A percentile compares a stretch with the other conserved stretches of the same genome.
These are phyloP conservation scores for Pelvicachromis taeniatus DNA, from an alignment of 2,113 vertebrate species.

Conservation along the genomic window DNA sequence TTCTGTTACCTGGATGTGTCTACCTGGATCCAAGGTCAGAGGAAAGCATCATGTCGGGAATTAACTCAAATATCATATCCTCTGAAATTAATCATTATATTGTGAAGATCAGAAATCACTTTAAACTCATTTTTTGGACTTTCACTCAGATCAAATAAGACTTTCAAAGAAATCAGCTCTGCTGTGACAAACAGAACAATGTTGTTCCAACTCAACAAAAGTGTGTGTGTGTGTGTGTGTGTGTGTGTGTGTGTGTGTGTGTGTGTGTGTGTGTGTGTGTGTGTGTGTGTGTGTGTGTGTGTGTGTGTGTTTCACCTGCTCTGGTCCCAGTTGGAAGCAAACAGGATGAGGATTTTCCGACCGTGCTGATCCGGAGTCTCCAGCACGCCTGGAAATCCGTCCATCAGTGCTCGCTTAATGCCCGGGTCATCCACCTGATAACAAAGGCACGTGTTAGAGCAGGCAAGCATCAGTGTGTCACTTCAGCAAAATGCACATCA, in stretches of 20 bases:
- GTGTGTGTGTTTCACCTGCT: constrained; percentile 78
- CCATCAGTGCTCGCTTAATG: constrained; percentile 94
- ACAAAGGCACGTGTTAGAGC: background rate
- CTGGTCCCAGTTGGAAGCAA: constrained; percentile 99
- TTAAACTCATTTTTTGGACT: background rate
- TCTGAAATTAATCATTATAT: background rate
- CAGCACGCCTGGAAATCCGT: constrained; percentile 95
- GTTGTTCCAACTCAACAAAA: background rate
- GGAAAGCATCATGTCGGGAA: background rate
- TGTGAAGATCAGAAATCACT: fast-evolving
- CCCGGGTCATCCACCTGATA: constrained; percentile 80
- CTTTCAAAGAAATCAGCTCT: background rate
- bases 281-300: background rate
- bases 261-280: background rate
- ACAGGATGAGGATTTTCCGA: constrained; percentile 94
- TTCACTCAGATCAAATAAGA: background rate
- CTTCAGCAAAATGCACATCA: background rate
- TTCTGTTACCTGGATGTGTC: too few relatives aligned
- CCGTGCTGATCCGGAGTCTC: constrained; percentile 95
- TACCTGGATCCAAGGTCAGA: background rate
- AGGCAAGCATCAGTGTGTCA: background rate
- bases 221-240: background rate
- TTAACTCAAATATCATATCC: fast-evolving
- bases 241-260: background rate
- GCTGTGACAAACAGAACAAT: background rate